Base-by-base conservation (phyloP, 2,797 vertebrate species). In the Gymnoscopelus braueri region DNA sequence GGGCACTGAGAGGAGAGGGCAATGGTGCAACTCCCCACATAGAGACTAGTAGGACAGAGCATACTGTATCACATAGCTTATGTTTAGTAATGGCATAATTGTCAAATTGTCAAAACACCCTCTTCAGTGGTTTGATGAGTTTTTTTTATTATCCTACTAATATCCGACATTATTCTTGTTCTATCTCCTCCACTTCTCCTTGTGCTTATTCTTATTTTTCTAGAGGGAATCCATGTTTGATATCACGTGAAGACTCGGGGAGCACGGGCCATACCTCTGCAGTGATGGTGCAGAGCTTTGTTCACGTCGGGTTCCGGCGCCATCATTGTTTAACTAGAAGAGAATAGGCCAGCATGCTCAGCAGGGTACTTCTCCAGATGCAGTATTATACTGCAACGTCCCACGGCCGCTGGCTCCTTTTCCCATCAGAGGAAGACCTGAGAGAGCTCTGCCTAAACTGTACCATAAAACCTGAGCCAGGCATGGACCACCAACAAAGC, bases 401-500 rank as follows among this genome's bases (percentile, higher is more conserved):
- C 73, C 79, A 71, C 72, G 58, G 77, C 65, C 53, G 57, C 74
- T 75, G 53, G 50, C 67, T 68, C 60, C 51, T 74, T 82, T 77
- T 64, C 67, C 75, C 12, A 29, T 81, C 69, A 57, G 78, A 79
- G 69, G 80, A 80, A 85, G 65, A 69, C 68, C 72, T 0, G n/a
- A 84, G 67, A 84, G 67, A 78, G 65, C 54, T 68, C 80, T 44
- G 74, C 75, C 84, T 79, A 79, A 78, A 89, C 76, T 65, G 71
- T 55, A 69, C 75, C 78, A 81, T 88, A 87, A 88, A 85, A 74
- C 76, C 32, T 50, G 23, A 77, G 72, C 71, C 49, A 5, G 73
- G 75, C 55, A n/a, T 61, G 75, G 89, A 91, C 87, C 90, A 91
- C 88, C 90, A 88, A 88, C 76, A 1, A 82, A 68, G 87, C 6